Base-by-base conservation (phyloP, 2,113 vertebrate species). In the Prunella fulvescens region DNA sequence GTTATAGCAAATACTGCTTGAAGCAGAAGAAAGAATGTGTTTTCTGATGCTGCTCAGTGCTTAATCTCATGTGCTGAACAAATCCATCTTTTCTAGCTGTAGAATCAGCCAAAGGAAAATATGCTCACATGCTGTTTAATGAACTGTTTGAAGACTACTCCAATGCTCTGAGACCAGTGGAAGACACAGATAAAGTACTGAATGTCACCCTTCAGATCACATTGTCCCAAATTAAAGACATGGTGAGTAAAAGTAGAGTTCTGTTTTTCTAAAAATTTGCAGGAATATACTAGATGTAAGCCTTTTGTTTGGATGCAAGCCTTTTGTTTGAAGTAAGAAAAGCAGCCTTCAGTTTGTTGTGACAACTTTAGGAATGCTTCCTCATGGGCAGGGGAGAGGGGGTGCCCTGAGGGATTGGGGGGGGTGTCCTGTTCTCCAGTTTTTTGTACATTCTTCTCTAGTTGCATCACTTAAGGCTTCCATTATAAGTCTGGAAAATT, bases 201-300 rank as follows among this genome's bases (percentile, higher is more conserved):
- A 99, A 99, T 51, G 99, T 99, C 77, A 99, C 99, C 3, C 98
- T 99, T 91, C 99, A 99, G 97, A 98, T 99, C 92, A 99, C 99
- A 3, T 98, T 99, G 71, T 99, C 99, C 35, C 99, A 99, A 97
- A 99, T 99, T 95, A 99, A 99, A 97, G 99, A 99, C 85, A 99
- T 99, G 99, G 99, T 99, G 93, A 98, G 99, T 97, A 77, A 67
- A 33, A 62, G 29, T 9, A 35, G 4, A 33, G 9, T 42, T 45
- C 65, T 62, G 2, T 44, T 58, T 74, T 71, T 61, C n/a, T 64
- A 19, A 71, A 71, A 45, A 37, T 44, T 12, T 29, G 29, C 29
- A 51, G 37, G 54, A 71, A 64, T 39, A 5, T 57, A 19, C 7
- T 51, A 23, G 24, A 29, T 37, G 25, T 48, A 73, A 77, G 60